Conservation (phyloP, 2,113 vertebrate species). For the Seriola rivoliana region DNA sequence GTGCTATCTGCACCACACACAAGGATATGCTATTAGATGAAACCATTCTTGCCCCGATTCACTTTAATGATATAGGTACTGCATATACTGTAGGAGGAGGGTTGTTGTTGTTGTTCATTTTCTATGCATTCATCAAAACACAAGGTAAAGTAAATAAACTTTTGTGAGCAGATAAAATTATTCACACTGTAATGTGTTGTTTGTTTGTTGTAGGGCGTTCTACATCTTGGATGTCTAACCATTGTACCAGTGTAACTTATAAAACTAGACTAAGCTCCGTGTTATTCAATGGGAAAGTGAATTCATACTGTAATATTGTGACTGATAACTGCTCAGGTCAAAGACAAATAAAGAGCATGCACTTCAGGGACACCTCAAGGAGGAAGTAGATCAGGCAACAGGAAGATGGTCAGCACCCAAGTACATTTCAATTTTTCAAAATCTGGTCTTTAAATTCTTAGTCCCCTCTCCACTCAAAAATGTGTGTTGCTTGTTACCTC, state of each 20-base stretch:
- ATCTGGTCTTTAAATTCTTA: neutral
- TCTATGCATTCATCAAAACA: slow-evolving; percentile 35
- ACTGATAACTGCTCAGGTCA: neutral
- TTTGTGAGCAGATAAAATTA: slow-evolving; percentile 26
- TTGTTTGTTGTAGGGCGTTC: slow-evolving; percentile 8
- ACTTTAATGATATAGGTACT: neutral
- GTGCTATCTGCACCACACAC: neutral
- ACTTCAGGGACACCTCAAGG: neutral
- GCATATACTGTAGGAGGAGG: slow-evolving; percentile 6
- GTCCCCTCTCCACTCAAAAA: neutral
- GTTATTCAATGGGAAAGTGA: neutral
- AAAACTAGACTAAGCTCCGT: neutral
- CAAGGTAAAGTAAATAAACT: slow-evolving; percentile 36
- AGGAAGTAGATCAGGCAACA: neutral
- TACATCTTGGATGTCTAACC: neutral
- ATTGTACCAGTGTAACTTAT: neutral
- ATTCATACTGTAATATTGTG: neutral
- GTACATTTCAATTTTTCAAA: neutral
- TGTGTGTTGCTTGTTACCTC: neutral
- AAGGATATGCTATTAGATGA: neutral
- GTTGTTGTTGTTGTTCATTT: slow-evolving; percentile 31
- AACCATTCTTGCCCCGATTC: neutral
- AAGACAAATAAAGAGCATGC: neutral
- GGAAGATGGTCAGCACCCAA: neutral
- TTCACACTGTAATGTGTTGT: slow-evolving; percentile 12